Evolutionary conservation across 2,113 vertebrate species (phyloP), one percentile per base, ranked within the genome.

Genomic region (Myiopsitta monachus): DNA sequence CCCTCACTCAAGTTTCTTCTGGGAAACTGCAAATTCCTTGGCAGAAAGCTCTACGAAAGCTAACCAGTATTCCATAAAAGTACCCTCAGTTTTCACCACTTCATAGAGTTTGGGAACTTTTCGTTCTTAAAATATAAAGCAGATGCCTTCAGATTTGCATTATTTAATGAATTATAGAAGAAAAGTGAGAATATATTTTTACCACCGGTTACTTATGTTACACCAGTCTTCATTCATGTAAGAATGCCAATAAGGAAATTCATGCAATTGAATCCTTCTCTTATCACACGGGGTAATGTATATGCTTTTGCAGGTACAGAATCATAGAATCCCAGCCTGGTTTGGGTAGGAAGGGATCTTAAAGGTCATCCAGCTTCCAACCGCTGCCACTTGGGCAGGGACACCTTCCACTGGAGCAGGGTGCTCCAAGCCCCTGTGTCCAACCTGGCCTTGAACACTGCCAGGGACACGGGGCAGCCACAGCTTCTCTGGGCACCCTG

Each of bases 221-320:
- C 11, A 36, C 14, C 46, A 49, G 31, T 28, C 38, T 80, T 36
- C 41, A 30, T 57, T 77, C 13, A 57, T 2, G 8, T n/a, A 62
- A 44, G 67, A 86, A 90, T 52, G 57, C 30, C 59, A 86, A 23
- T 33, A 87, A 44, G 63, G 49, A 57, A 83, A 59, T 59, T 26
- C 15, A 57, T 0, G 0, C 3, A 61, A 33, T 21, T 9, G 43
- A 30, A 38, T 9, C 22, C 44, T 69, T 41, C n/a, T 33, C 11
- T 38, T 33, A 21, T 31, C 41, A 49, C 0, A 0, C 0, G 41
- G 38, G 11, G 43, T 30, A 44, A 69, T 69, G 15, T 63, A 22
- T n/a, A 41, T 88, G 52, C 46, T 81, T 63, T 66, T 67, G 51
- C 31, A 83, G 57, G 14, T 16, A 59, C 57, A 59, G 57, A 24